Conservation (phyloP, 2,888 invertebrate genomes). For the Acanthosepion lycidas region DNA sequence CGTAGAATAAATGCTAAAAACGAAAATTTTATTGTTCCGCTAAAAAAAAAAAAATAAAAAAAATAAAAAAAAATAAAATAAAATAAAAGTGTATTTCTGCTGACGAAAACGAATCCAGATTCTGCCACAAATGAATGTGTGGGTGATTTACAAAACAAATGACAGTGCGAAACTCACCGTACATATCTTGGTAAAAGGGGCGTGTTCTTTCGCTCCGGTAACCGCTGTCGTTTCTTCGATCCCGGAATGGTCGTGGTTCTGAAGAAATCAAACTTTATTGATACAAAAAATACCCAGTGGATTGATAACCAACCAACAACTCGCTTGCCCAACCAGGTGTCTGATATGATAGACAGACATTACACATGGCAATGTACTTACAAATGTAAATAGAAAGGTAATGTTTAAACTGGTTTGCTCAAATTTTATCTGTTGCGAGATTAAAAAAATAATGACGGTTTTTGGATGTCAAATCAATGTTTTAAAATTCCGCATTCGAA, state of each 20-base stretch:
- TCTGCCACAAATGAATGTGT: too few relatives aligned
- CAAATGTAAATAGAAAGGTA: too few relatives aligned
- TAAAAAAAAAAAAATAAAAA: too few relatives aligned
- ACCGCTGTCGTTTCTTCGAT: neutral
- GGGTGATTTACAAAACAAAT: neutral
- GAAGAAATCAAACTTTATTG: neutral
- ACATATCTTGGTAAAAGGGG: neutral
- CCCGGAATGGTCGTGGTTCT: neutral
- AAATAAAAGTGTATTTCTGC: too few relatives aligned
- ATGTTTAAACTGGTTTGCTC: too few relatives aligned
- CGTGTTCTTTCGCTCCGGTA: neutral
- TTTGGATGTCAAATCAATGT: too few relatives aligned
- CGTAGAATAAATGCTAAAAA: too few relatives aligned
- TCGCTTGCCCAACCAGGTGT: neutral
- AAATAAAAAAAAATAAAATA: too few relatives aligned
- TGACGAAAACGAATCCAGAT: too few relatives aligned
- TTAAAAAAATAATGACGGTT: too few relatives aligned
- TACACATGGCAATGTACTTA: neutral
- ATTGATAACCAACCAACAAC: neutral
- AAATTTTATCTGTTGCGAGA: too few relatives aligned
- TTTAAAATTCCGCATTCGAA: neutral
- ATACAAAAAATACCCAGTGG: neutral
- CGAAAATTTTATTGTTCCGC: too few relatives aligned
- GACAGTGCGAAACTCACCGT: neutral
- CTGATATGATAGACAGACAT: neutral